Percentiles rank a stretch among this genome's conserved stretches.
Conservation (phyloP, 2,888 invertebrate genomes). For the Polyploca ridens region DNA sequence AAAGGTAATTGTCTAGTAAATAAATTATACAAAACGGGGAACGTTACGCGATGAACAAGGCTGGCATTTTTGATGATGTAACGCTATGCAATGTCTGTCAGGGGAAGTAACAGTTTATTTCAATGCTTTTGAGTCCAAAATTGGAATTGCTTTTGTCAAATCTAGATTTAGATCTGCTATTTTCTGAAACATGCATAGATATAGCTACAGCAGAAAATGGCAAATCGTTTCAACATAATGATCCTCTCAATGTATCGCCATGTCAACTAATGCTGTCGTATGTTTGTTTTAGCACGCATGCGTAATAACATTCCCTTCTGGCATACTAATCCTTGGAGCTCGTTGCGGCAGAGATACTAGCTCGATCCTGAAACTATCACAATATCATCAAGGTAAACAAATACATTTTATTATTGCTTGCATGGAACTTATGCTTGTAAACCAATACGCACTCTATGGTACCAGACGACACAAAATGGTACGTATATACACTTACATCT, state of each 20-base stretch:
- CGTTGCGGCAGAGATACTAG: conserved; percentile 69
- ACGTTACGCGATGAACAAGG: conserved; percentile 51
- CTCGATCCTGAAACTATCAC: conserved; percentile 42
- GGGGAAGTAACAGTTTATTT: conserved; percentile 46
- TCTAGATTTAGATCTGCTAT: conserved; percentile 54
- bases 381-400: conserved; percentile 70
- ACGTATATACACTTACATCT: conserved; percentile 50
- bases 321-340: conserved; percentile 82
- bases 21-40: conserved; percentile 57
- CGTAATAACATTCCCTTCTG: conserved; percentile 85
- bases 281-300: conserved; percentile 84
- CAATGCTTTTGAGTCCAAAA: conserved; percentile 56
- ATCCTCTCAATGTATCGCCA: conserved; percentile 47
- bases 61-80: conserved; percentile 66
- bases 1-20: conserved; percentile 79
- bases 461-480: conserved; percentile 42
- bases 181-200: conserved; percentile 35
- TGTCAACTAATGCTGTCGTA: conserved; percentile 78
- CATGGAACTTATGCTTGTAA: conserved; percentile 48
- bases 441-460: conserved; percentile 30
- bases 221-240: conserved; percentile 47
- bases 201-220: conserved; percentile 38
- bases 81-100: conserved; percentile 71
- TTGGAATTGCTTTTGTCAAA: conserved; percentile 56
- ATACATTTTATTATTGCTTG: conserved; percentile 48